Evolutionary conservation across 2,797 vertebrate species (phyloP).

Genomic region (Microctenopoma lineatum): DNA sequence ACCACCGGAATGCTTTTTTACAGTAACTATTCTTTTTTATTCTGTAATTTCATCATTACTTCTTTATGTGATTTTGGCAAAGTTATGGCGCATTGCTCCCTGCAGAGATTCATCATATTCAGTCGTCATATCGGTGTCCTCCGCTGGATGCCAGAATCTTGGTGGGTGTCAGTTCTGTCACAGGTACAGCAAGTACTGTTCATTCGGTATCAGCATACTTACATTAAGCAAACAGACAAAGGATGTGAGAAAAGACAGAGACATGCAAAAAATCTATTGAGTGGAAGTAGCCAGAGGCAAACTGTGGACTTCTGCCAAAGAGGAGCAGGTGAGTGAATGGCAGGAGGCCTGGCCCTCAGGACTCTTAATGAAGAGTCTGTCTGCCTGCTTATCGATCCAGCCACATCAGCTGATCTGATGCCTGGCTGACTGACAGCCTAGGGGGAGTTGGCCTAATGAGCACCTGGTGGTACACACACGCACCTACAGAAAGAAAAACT

Average conservation of each 20-base stretch:
- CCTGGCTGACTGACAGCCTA: constrained; percentile 55
- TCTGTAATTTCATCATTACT: neutral
- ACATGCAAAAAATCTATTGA: constrained; percentile 48
- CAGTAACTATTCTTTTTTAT: neutral
- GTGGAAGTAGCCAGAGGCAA: constrained; percentile 36
- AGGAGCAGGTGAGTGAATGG: constrained; percentile 64
- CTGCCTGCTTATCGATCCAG: constrained; percentile 71
- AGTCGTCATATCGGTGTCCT: neutral
- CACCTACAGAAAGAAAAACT: neutral
- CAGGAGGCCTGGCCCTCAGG: constrained; percentile 74
- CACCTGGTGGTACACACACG: constrained; percentile 43
- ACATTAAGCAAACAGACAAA: constrained; percentile 20
- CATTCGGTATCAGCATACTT: constrained; percentile 20
- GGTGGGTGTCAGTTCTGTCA: constrained; percentile 2
- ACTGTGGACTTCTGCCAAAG: constrained; percentile 45
- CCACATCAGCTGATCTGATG: constrained; percentile 70
- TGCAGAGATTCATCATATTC: neutral
- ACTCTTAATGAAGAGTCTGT: constrained; percentile 77
- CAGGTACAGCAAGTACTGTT: constrained; percentile 26
- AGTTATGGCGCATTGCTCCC: neutral
- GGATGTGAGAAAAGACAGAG: constrained; percentile 28
- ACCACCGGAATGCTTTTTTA: constrained; percentile 7
- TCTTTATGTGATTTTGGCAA: neutral
- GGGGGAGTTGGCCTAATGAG: constrained; percentile 32
- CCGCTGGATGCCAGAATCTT: constrained; percentile 6